Evolutionary conservation across 2,113 vertebrate species (phyloP).

Genomic region (Siniperca chuatsi): DNA sequence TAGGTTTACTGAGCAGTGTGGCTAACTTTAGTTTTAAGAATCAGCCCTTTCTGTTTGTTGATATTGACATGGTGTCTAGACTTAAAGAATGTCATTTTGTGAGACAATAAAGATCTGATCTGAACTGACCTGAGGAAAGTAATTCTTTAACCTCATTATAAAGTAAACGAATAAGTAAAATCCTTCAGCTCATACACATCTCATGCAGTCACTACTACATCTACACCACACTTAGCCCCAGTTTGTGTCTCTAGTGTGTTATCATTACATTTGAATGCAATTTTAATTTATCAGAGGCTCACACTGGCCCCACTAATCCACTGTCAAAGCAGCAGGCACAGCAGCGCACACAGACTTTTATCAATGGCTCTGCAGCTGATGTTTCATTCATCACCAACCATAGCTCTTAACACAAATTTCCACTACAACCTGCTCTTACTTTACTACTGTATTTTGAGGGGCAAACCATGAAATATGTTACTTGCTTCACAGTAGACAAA

Average conservation of each 20-base stretch:
- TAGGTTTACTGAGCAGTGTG: not conserved
- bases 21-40: not conserved
- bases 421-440: slow-evolving; percentile 12
- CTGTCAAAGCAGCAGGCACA: slow-evolving; percentile 33
- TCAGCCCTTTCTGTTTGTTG: slow-evolving; percentile 2
- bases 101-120: slow-evolving; percentile 13
- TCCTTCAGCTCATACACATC: slow-evolving; percentile 1
- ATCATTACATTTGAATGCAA: slow-evolving; percentile 19
- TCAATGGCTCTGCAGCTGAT: slow-evolving; percentile 46
- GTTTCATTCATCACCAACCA: slow-evolving; percentile 47
- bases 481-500: not conserved
- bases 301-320: slow-evolving; percentile 16
- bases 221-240: not conserved
- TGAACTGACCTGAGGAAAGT: not conserved
- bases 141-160: slow-evolving; percentile 16
- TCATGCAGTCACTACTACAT: not conserved
- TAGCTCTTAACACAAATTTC: not conserved
- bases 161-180: not conserved
- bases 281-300: slow-evolving; percentile 29
- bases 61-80: slow-evolving; percentile 1
- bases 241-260: not conserved
- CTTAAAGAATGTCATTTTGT: not conserved
- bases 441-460: slow-evolving; percentile 16
- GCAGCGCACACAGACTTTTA: slow-evolving; percentile 19
- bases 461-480: not conserved